Evolutionary conservation across 2,113 vertebrate species (phyloP).

Genomic region (Pelecanus crispus): DNA sequence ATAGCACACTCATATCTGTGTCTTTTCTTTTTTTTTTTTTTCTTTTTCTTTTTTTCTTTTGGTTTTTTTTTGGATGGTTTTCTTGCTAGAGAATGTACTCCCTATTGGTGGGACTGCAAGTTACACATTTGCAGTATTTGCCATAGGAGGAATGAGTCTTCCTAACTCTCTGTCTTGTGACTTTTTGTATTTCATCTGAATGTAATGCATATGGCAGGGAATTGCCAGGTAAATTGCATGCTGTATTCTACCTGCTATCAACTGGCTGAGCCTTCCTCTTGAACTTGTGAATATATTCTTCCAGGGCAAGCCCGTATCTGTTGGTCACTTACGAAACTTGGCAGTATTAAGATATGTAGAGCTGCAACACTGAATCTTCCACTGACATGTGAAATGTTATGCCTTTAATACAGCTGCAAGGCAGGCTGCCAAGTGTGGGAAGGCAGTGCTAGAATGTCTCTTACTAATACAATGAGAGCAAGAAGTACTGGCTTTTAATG

Average conservation of each 20-base stretch:
- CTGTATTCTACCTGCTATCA: background rate
- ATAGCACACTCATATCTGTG: background rate
- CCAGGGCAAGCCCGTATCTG: fast-evolving
- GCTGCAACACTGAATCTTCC: background rate
- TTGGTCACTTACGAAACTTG: background rate
- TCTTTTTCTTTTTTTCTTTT: too few species aligned
- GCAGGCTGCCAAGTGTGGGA: background rate
- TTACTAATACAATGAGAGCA: background rate
- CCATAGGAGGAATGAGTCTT: background rate
- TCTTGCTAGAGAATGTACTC: background rate
- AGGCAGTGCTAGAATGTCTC: background rate
- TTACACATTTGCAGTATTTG: background rate
- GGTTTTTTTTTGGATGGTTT: background rate
- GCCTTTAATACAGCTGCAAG: background rate
- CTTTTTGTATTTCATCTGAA: background rate
- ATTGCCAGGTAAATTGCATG: background rate
- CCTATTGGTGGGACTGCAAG: background rate
- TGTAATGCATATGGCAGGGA: background rate
- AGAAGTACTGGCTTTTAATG: background rate
- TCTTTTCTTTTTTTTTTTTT: background rate
- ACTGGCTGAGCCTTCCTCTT: background rate
- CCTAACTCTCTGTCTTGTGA: background rate
- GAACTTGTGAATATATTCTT: background rate
- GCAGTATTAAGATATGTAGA: background rate
- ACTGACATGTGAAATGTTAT: background rate